phyloP scores from a whole-genome alignment of 2,113 vertebrate species.

The Daboia siamensis region DNA sequence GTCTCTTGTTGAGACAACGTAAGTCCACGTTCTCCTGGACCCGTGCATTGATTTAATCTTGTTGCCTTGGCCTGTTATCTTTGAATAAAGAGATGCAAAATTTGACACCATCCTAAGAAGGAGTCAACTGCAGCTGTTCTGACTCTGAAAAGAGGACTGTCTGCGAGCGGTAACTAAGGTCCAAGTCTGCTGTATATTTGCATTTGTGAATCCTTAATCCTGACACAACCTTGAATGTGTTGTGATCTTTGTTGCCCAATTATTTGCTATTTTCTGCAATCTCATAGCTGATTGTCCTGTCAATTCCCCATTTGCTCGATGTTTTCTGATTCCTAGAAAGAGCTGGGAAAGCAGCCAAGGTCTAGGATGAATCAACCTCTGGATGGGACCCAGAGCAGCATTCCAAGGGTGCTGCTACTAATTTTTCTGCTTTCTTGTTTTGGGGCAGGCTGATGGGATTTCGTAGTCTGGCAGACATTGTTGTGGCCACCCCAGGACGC shows the following conservation, averaged over 20 bases:
- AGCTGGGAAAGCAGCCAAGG: not conserved
- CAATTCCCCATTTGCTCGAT: not conserved
- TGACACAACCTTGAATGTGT: not conserved
- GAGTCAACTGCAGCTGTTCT: not conserved
- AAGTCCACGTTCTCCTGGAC: slow-evolving; percentile 47
- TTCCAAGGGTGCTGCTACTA: not conserved
- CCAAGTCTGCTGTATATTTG: not conserved
- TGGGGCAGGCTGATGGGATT: slow-evolving; percentile 64
- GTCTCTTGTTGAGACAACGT: slow-evolving; percentile 82
- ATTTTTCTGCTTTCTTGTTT: not conserved
- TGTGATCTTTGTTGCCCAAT: not conserved
- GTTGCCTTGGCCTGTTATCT: not conserved
- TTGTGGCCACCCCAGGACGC: slow-evolving; percentile 91
- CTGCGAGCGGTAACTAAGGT: not conserved
- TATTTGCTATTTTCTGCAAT: not conserved
- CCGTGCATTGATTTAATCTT: not conserved
- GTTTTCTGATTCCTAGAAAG: not conserved
- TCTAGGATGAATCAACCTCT: not conserved
- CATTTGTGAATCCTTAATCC: not conserved
- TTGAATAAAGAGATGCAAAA: not conserved
- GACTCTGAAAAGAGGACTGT: not conserved
- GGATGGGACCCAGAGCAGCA: not conserved
- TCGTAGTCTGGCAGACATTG: slow-evolving; percentile 85
- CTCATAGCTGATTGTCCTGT: not conserved
- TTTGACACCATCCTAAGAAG: not conserved